Base-by-base conservation (phyloP, 2,113 vertebrate species). In the Propithecus coquereli region DNA sequence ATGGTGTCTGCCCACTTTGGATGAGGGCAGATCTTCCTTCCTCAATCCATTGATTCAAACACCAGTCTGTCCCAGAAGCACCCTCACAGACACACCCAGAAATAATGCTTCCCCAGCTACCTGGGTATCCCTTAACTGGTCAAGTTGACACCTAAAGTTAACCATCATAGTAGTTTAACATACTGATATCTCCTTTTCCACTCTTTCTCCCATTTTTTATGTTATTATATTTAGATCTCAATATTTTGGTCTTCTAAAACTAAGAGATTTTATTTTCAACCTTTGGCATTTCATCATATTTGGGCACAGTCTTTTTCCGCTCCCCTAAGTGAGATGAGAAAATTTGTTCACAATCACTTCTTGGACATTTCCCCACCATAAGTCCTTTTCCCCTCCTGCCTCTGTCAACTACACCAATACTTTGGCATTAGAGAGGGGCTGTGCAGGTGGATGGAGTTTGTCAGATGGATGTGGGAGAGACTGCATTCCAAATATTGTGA, bases 291-390 rank as follows among this genome's bases (percentile, higher is more conserved):
- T 87, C 63, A 86, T 54, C 63, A 43, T 57, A 74, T 50, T 80
- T 47, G n/a, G 25, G n/a, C 18, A 92, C 34, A 90, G 76, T 95
- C 54, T 52, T 76, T 87, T 9, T n/a, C 22, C 20, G 91, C 52
- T 52, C 13, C 40, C 27, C 45, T 23, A 14, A 65, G 11, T 71
- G 37, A 91, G 16, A 77, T 14, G 23, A 66, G 25, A 63, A 54
- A 80, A 57, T 8, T 8, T 81, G 37, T 63, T 88, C 3, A 45
- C 20, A 88, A 16, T 65, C 63, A 71, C 14, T 65, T 73, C 22
- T 90, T 14, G 6, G 25, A 30, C 34, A n/a, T 7, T 79, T 32
- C 5, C 25, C n/a, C 2, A 71, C 22, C 25, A 18, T 8, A 7
- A 11, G 0, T 61, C 22, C 0, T 23, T 45, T 30, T 52, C 4